Evolutionary conservation across 2,113 vertebrate genomes (phyloP).

Genomic region (Hemiscyllium ocellatum): DNA sequence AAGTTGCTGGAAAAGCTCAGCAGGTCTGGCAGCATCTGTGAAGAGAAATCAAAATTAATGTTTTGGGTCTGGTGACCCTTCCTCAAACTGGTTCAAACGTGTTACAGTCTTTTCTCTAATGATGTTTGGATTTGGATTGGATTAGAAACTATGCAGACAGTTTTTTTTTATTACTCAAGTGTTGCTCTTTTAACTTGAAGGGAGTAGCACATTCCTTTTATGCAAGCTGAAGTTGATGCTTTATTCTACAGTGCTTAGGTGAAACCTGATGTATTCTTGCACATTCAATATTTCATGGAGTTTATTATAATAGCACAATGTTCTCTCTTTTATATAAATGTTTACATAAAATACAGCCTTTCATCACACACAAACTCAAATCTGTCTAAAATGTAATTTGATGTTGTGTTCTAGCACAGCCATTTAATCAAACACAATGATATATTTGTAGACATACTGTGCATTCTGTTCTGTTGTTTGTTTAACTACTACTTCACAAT

Average conservation of each 20-base stretch:
- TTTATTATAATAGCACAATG: slow-evolving; percentile 14
- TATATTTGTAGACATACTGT: neutral
- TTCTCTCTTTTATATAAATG: slow-evolving; percentile 13
- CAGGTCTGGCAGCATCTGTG: too few relatives aligned
- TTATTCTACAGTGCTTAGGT: neutral
- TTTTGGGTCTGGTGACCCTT: too few relatives aligned
- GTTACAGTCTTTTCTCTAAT: neutral
- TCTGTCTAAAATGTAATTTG: slow-evolving; percentile 19
- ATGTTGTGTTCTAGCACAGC: slow-evolving; percentile 13
- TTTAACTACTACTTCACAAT: neutral
- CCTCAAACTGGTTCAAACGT: neutral
- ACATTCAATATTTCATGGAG: slow-evolving; percentile 5
- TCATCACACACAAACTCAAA: slow-evolving; percentile 8
- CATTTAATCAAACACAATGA: slow-evolving; percentile 33
- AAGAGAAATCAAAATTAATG: too few relatives aligned
- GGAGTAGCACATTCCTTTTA: neutral
- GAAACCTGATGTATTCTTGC: slow-evolving; percentile 27
- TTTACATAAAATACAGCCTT: slow-evolving; percentile 25
- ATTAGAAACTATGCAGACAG: neutral
- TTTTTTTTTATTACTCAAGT: neutral
- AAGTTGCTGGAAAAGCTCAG: too few relatives aligned
- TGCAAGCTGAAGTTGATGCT: neutral
- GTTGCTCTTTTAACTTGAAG: neutral
- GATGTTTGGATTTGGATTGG: neutral
- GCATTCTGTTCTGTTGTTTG: slow-evolving; percentile 3